phyloP scores from a whole-genome alignment of 2,888 invertebrate species.

The Mesorhabditis spiculigera region DNA sequence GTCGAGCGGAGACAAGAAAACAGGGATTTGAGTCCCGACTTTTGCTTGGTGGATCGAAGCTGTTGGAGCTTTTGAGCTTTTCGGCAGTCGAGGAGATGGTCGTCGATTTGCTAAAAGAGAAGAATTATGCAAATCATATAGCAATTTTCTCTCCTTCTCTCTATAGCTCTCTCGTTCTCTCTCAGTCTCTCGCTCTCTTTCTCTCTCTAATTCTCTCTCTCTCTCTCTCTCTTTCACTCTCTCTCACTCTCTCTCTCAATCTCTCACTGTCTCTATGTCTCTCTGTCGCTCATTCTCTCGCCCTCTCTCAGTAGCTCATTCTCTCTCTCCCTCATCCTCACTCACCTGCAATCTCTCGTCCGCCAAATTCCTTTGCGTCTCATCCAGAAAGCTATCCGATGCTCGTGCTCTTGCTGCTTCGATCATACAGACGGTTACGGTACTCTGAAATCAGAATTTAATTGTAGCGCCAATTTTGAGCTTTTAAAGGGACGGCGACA shows the following conservation, averaged over 20 bases:
- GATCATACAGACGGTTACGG: constrained; percentile 49
- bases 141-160: background rate
- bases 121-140: background rate
- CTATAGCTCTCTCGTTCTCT: too few relatives aligned
- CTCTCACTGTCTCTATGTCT: too few relatives aligned
- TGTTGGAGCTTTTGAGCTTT: constrained; percentile 44
- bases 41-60: constrained; percentile 26
- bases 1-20: constrained; percentile 12
- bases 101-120: constrained; percentile 38
- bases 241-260: too few relatives aligned
- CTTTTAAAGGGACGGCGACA: background rate
- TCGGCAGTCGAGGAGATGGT: constrained; percentile 46
- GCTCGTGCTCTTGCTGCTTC: constrained; percentile 47
- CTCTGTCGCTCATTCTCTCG: too few relatives aligned
- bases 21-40: constrained; percentile 12
- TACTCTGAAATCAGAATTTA: too few relatives aligned
- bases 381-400: constrained; percentile 25
- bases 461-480: too few relatives aligned
- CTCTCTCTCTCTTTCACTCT: too few relatives aligned
- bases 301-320: too few relatives aligned
- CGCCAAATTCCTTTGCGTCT: constrained; percentile 19
- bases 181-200: too few relatives aligned
- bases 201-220: too few relatives aligned
- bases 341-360: constrained; percentile 1
- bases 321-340: too few relatives aligned